Base-by-base conservation (phyloP, 2,888 invertebrate species). In the Chaetoderma sp. region DNA sequence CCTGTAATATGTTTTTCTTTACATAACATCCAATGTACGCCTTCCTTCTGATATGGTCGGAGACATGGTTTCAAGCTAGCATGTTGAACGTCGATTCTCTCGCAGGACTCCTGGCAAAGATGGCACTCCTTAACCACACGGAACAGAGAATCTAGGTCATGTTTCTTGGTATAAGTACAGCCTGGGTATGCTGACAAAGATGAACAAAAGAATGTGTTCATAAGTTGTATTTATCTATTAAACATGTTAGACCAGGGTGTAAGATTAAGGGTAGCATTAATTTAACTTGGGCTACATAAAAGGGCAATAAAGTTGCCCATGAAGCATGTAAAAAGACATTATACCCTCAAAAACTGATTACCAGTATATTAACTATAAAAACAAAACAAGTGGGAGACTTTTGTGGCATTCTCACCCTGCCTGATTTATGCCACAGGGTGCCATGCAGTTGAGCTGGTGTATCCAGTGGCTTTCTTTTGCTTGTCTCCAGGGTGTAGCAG, bases 1-100 rank as follows among this genome's bases (percentile, higher is more conserved):
- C n/a, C n/a, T n/a, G n/a, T n/a, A n/a, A n/a, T n/a, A n/a, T 52
- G 63, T 18, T 77, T 78, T 83, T 93, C 93, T 59, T 89, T 88
- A 10, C 86, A 72, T 1, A 92, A 73, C 90, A 93, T 91, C 93
- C 93, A 93, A 39, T 83, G 79, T 0, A 93, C 91, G 28, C 92
- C 91, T 52, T 88, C 84, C 65, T 86, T 81, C 82, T 93, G 93
- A 81, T 93, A 93, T 1, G 88, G 88, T 59, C 92, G 85, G 16
- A 93, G 83, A 39, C 72, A 81, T 0, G 92, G 91, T 60, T 87
- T 86, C 47, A 91, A 82, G 66, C 66, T 70, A 4, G 71, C 70
- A 56, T 84, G 85, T 60, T 83, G 82, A 5, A 81, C 71, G 13
- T 73, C 67, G 1, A 79, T 61, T 6, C 62, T 52, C 4, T 60